These are phyloP conservation scores for Pipistrellus nathusii DNA, from an alignment of 2,797 vertebrate species.

Conservation along the genomic window DNA sequence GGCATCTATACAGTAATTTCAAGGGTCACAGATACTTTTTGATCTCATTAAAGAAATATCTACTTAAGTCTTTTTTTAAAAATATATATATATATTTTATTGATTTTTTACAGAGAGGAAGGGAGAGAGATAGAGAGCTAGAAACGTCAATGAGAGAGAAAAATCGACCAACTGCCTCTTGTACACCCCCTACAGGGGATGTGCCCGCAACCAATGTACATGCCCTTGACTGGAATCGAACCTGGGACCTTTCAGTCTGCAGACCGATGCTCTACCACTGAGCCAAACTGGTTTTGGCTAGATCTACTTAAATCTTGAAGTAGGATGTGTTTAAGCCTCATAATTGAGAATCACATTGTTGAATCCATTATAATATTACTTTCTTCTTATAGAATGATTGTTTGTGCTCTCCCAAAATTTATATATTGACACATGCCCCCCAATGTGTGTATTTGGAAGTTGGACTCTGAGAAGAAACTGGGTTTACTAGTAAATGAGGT, in stretches of 20 bases:
- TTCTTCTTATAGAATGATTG: background rate
- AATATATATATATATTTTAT: too few species aligned
- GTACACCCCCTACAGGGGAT: too few species aligned
- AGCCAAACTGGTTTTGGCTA: background rate
- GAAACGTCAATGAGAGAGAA: too few species aligned
- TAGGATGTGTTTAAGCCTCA: background rate
- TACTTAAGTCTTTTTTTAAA: background rate
- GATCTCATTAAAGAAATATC: background rate
- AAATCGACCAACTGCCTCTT: too few species aligned
- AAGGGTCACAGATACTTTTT: background rate
- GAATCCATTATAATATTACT: background rate
- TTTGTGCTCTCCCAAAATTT: background rate
- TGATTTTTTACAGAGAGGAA: too few species aligned
- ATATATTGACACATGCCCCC: background rate
- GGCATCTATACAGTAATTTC: background rate
- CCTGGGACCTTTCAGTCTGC: too few species aligned
- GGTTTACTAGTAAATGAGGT: background rate
- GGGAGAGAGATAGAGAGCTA: too few species aligned
- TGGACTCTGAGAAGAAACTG: background rate
- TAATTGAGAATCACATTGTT: background rate
- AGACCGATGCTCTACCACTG: too few species aligned
- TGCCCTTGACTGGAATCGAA: too few species aligned
- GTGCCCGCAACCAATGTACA: too few species aligned
- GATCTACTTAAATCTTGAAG: background rate
- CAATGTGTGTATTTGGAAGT: background rate